A percentile compares a stretch with the other conserved stretches of the same genome.
phyloP scores from a whole-genome alignment of 1,140 invertebrate genomes.

The Drosophila azteca region DNA sequence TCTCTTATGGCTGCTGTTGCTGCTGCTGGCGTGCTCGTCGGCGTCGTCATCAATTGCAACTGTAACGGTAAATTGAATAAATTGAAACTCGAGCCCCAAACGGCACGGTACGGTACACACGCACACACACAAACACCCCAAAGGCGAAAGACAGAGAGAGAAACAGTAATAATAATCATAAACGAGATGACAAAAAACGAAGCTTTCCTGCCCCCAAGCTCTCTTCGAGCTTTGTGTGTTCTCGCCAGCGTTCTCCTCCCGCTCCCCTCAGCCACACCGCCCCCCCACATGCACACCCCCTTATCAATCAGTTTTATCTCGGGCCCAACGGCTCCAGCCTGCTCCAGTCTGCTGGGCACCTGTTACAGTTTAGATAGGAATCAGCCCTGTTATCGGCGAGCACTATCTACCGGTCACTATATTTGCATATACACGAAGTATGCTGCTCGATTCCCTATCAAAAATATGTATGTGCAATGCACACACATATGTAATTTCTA shows the following conservation, averaged over 20 bases:
- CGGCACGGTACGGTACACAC: too few species aligned
- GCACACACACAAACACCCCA: background rate
- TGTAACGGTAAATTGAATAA: constrained; percentile 81
- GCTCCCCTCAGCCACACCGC: too few species aligned
- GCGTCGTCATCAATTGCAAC: constrained; percentile 65
- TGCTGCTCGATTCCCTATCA: background rate
- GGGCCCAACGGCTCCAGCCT: constrained; percentile 37
- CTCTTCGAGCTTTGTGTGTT: constrained; percentile 68
- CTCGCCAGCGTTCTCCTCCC: constrained; percentile 13
- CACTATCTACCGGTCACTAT: constrained; percentile 54
- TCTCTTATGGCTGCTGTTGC: constrained; percentile 17
- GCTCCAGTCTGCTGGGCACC: constrained; percentile 72
- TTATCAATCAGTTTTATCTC: constrained; percentile 80
- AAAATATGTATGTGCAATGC: constrained; percentile 16
- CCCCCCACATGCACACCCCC: constrained; percentile 25
- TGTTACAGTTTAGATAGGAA: constrained; percentile 82
- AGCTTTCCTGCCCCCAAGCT: constrained; percentile 73
- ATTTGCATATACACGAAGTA: constrained; percentile 28
- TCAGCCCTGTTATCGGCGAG: constrained; percentile 70
- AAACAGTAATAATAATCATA: constrained; percentile 22
- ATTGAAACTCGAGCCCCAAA: constrained; percentile 66
- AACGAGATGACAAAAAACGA: constrained; percentile 18
- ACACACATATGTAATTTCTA: constrained; percentile 16
- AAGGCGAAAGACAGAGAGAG: background rate
- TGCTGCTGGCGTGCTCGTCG: constrained; percentile 26